Base-by-base conservation (phyloP, 1,140 invertebrate genomes). In the Atopsyche davidsoni region DNA sequence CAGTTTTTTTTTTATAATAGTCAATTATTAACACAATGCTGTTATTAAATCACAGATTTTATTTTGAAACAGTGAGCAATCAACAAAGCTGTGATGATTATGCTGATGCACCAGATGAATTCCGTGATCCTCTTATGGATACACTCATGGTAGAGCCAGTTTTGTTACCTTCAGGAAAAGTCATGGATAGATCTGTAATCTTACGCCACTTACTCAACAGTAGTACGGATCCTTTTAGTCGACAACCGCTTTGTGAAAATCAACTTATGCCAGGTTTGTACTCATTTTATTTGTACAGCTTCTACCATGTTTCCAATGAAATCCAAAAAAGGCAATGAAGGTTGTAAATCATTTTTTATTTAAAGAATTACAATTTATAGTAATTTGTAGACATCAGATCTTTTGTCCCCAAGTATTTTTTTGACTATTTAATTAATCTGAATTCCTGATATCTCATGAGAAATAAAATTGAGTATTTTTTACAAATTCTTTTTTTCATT, bases 101-200 rank as follows among this genome's bases (percentile, higher is more conserved):
- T 63, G 90, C 89, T 21, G 94, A 98, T 68, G 92, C 93, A 32
- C 96, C 96, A 1, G 95, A 98, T 58, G 94, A 98, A 70, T 98
- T 96, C 67, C 86, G 86, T 72, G 95, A 98, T 79, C 93, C 95
- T 0, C 71, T 99, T 1, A 97, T 98, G 94, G 92, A 95, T 63
- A 98, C 94, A 0, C 68, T 99, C 14, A 98, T 98, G 95, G 85
- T 85, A 1, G 93, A 99, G 68, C 96, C 96, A 2, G 94, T 98
- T 0, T 75, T 86, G 48, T 73, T 99, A 51, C 95, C 95, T 7
- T 92, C 92, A 46, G 95, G 95, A 47, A 90, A 89, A 60, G 71
- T 97, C 2, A 97, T 98, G 92, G 95, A 98, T 69, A 79, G 93
- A 38, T 81, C 92, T 19, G 88, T 96, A 51, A 98, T 99, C 42